Conservation (phyloP, 2,113 vertebrate genomes). For the Dasyprocta punctata region DNA sequence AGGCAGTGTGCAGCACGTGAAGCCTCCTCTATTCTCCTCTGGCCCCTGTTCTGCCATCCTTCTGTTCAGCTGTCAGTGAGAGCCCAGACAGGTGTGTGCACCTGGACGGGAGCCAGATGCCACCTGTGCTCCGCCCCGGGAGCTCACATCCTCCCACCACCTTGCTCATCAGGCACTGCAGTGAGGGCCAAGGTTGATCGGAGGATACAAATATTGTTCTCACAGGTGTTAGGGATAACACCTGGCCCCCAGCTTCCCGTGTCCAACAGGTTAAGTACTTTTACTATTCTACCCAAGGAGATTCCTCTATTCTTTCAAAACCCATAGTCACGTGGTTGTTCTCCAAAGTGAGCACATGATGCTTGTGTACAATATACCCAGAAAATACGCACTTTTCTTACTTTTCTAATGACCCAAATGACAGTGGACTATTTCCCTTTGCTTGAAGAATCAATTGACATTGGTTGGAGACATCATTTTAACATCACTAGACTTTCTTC, state of each 20-base stretch:
- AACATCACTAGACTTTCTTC: not conserved
- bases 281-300: not conserved
- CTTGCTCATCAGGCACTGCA: not conserved
- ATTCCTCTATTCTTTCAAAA: not conserved
- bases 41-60: not conserved
- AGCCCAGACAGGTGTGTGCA: not conserved
- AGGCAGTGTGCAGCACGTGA: not conserved
- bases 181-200: not conserved
- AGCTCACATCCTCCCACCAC: not conserved
- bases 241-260: not conserved
- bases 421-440: not conserved
- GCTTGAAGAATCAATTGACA: not conserved
- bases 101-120: fast-evolving
- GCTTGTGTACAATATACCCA: fast-evolving
- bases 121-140: not conserved
- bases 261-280: not conserved
- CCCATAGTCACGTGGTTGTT: not conserved
- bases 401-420: not conserved
- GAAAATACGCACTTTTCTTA: not conserved
- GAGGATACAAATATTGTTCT: not conserved
- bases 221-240: not conserved
- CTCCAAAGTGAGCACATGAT: fast-evolving
- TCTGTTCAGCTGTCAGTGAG: not conserved
- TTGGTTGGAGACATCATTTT: not conserved
- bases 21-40: not conserved